Conservation (phyloP, 1,140 invertebrate species). For the Pseudomyrmex gracilis region DNA sequence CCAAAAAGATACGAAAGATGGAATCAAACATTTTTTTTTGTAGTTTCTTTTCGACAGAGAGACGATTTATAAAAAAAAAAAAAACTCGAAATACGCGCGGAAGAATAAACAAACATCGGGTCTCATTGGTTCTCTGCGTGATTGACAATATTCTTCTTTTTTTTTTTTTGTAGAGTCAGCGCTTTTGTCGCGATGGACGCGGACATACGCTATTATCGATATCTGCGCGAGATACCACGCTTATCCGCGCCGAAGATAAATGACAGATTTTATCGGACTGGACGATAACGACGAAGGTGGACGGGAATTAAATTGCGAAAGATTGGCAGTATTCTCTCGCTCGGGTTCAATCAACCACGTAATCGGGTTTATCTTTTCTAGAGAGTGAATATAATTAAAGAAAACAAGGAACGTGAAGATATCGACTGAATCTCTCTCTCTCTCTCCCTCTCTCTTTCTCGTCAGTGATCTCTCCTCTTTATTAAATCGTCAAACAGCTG, state of each 20-base stretch:
- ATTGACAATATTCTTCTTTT: constrained; percentile 1
- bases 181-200: constrained; percentile 8
- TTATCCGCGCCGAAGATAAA: constrained; percentile 73
- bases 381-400: too few relatives aligned
- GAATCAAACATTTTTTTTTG: too few relatives aligned
- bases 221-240: constrained; percentile 61
- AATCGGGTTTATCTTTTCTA: background rate
- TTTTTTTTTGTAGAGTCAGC: background rate
- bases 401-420: background rate
- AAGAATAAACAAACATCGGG: background rate
- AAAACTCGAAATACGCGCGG: too few relatives aligned
- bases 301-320: constrained; percentile 8
- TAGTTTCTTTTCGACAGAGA: too few relatives aligned
- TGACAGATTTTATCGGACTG: constrained; percentile 32
- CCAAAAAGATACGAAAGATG: too few relatives aligned
- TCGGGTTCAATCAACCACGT: background rate
- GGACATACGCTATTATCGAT: constrained; percentile 16
- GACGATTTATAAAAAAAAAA: too few relatives aligned
- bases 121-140: background rate
- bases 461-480: background rate
- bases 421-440: background rate
- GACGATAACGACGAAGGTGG: constrained; percentile 33
- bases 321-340: constrained; percentile 14
- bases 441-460: background rate
- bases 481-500: background rate